phyloP scores from a whole-genome alignment of 2,113 vertebrate species.

The Sakesphorus luctuosus region DNA sequence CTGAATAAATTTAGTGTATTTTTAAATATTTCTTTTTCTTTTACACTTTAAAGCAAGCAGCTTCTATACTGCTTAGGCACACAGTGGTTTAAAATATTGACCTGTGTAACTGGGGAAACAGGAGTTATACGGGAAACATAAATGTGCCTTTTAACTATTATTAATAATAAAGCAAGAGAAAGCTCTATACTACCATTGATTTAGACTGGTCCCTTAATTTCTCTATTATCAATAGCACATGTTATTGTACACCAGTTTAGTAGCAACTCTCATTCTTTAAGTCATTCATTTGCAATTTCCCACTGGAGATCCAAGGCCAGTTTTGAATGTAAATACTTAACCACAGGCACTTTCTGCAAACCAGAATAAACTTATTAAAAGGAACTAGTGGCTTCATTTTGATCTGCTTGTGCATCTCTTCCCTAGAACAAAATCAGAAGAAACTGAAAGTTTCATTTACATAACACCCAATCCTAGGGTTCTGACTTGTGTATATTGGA shows the following conservation, averaged over 20 bases:
- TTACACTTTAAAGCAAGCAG: not conserved
- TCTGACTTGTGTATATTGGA: conserved; percentile 4
- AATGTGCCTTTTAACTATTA: conserved; percentile 39
- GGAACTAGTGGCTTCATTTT: not conserved
- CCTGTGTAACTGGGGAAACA: not conserved
- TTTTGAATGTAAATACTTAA: not conserved
- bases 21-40: not conserved
- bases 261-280: conserved; percentile 54
- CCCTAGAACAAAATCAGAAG: conserved; percentile 14
- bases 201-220: conserved; percentile 55
- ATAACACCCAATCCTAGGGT: conserved; percentile 2
- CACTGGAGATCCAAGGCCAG: not conserved
- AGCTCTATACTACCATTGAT: conserved; percentile 32
- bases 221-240: conserved; percentile 72
- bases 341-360: not conserved
- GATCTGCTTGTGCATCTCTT: conserved; percentile 2
- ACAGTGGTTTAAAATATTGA: not conserved
- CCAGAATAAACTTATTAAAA: conserved; percentile 2
- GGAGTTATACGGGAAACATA: conserved; percentile 30
- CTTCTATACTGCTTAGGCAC: not conserved
- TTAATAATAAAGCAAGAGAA: conserved; percentile 52
- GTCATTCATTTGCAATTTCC: conserved; percentile 35
- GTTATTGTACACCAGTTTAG: conserved; percentile 20
- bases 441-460: conserved; percentile 17
- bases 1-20: not conserved